Evolutionary conservation across 1,140 invertebrate species (phyloP).

Genomic region (Drosophila burlai): DNA sequence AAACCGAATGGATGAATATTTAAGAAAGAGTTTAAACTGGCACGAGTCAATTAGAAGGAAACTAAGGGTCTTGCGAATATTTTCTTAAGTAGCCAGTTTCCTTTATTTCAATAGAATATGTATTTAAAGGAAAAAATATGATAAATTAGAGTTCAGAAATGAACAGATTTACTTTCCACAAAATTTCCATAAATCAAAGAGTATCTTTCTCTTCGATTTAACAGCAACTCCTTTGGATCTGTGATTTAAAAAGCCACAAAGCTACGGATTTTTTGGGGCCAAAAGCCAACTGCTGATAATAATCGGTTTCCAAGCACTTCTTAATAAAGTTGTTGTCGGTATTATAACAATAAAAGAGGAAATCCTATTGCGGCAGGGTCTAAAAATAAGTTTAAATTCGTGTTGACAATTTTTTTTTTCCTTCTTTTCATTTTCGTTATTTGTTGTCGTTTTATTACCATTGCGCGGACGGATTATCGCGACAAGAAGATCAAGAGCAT

Average conservation of each 20-base stretch:
- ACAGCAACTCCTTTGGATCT: slow-evolving; percentile 11
- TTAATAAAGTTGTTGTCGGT: slow-evolving; percentile 74
- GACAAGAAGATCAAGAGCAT: slow-evolving; percentile 78
- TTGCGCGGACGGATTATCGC: slow-evolving; percentile 76
- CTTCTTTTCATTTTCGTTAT: slow-evolving; percentile 22
- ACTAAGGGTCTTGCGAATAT: not conserved
- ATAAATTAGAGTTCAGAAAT: too few species aligned
- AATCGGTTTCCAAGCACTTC: slow-evolving; percentile 51
- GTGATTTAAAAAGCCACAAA: slow-evolving; percentile 22
- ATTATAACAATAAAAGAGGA: slow-evolving; percentile 46
- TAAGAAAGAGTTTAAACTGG: not conserved
- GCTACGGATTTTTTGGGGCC: slow-evolving; percentile 7
- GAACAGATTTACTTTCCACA: too few species aligned
- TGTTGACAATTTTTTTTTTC: slow-evolving; percentile 74
- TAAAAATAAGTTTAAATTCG: slow-evolving; percentile 82
- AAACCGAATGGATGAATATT: slow-evolving; percentile 16
- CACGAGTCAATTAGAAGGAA: not conserved
- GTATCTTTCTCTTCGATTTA: slow-evolving; percentile 11
- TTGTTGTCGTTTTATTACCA: slow-evolving; percentile 69
- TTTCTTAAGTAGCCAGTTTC: not conserved
- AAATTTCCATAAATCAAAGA: not conserved
- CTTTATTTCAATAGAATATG: not conserved
- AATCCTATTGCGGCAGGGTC: slow-evolving; percentile 73
- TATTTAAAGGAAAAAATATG: not conserved
- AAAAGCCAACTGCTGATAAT: slow-evolving; percentile 53